Evolutionary conservation across 2,888 invertebrate genomes (phyloP), one percentile per base, ranked within the genome.

Genomic region (Drosophila engyochracea): DNA sequence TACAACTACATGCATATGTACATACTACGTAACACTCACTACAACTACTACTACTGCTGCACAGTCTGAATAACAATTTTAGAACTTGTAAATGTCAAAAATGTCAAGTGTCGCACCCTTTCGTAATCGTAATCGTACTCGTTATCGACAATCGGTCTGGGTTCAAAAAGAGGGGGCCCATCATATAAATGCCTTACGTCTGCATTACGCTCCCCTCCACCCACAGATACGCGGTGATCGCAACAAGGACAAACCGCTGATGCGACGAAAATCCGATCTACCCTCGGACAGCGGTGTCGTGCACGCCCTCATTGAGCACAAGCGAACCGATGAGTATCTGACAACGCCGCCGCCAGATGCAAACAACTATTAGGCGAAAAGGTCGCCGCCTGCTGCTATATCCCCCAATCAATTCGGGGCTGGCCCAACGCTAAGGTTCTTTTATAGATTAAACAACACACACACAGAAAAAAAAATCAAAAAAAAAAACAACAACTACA

Each of bases 191-290:
- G 79, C 53, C 54, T 78, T 73, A 81, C 65, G 79, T 70, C 51
- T 81, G 79, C 82, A 81, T 77, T 77, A 73, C 65, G 83, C 85
- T 84, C 55, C 76, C 67, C 79, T 83, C 64, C 41, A 74, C 86
- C 78, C 87, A 84, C 88, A 91, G 91, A 86, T 92, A 79, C 92
- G 91, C 65, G 91, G 92, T 92, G 95, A 94, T 86, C 95, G 96
- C 93, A 96, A 95, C 94, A 96, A 96, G 94, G 97, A 95, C 93
- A 97, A 97, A 94, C 98, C 98, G 62, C 94, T 99, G 85, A 95
- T 99, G 81, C 96, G 98, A 94, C 97, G 98, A 94, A 99, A 99
- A 95, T 98, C 98, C 22, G 98, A 99, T 94, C 95, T 99, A 92
- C 99, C 99, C 55, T 97, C 98, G 91, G 99, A 99, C 94, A 96